Evolutionary conservation across 2,888 invertebrate genomes (phyloP).

Genomic region (Epistrophella euchroma): DNA sequence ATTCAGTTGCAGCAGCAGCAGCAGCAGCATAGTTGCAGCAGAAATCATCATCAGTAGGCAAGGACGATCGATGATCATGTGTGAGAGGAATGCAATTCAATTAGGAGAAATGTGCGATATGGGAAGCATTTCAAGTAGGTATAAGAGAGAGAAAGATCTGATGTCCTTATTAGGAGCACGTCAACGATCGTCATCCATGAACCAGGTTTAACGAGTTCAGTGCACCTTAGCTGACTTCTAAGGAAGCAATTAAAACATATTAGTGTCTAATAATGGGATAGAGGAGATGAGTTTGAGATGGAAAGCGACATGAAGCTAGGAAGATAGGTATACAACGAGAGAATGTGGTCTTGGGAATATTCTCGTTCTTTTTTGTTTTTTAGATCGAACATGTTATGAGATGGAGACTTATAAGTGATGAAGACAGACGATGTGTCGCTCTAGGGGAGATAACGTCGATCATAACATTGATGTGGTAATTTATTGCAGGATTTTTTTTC

Average conservation of each 20-base stretch:
- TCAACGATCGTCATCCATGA: slow-evolving; percentile 3
- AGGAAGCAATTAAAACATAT: slow-evolving; percentile 73
- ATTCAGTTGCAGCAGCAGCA: background rate
- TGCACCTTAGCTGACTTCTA: slow-evolving; percentile 58
- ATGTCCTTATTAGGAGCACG: slow-evolving; percentile 49
- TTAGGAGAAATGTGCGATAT: slow-evolving; percentile 75
- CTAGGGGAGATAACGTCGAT: slow-evolving; percentile 30
- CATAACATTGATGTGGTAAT: slow-evolving; percentile 17
- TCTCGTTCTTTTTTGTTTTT: slow-evolving; percentile 13
- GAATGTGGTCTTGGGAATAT: slow-evolving; percentile 33
- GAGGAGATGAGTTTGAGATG: slow-evolving; percentile 40
- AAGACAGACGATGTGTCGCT: slow-evolving; percentile 42
- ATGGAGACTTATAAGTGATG: slow-evolving; percentile 5
- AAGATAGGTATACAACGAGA: background rate
- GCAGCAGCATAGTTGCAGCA: background rate
- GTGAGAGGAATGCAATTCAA: slow-evolving; percentile 75
- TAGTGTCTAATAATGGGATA: slow-evolving; percentile 43
- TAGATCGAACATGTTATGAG: slow-evolving; percentile 32
- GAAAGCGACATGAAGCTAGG: slow-evolving; percentile 45
- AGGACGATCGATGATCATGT: slow-evolving; percentile 74
- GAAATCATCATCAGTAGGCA: slow-evolving; percentile 40
- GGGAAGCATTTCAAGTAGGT: slow-evolving; percentile 58
- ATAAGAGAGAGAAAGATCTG: slow-evolving; percentile 46
- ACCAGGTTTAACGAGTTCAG: slow-evolving; percentile 45
- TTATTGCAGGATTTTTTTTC: slow-evolving; percentile 21